A percentile compares a stretch with the other conserved stretches of the same genome.
These are phyloP conservation scores for Dicrurus megarhynchus DNA, from an alignment of 2,113 vertebrate species.

Conservation along the genomic window DNA sequence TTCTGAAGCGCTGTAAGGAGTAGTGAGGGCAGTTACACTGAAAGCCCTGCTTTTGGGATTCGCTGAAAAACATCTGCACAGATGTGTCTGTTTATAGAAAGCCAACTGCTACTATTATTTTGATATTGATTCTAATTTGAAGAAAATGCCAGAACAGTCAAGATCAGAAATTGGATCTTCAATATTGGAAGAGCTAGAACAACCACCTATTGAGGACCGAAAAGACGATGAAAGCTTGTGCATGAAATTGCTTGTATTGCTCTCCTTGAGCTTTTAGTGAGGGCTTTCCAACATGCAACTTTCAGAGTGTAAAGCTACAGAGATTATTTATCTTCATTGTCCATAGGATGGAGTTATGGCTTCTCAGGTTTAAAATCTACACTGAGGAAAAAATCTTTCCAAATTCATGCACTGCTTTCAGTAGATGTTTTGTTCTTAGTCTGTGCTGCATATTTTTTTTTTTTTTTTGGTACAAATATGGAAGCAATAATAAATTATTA, in stretches of 20 bases:
- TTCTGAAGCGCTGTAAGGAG: background rate
- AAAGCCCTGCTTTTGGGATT: background rate
- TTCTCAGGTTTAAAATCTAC: background rate
- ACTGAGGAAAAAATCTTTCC: background rate
- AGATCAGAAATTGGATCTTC: background rate
- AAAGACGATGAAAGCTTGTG: background rate
- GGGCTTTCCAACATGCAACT: background rate
- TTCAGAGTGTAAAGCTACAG: background rate
- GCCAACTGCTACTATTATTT: background rate
- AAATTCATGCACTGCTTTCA: background rate
- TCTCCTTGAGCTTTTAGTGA: background rate
- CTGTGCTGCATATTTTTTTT: background rate
- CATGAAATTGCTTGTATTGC: background rate
- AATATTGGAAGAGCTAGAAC: background rate
- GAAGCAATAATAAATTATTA: constrained; percentile 79
- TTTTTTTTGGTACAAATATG: constrained; percentile 38
- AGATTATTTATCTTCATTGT: background rate
- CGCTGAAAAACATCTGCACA: background rate
- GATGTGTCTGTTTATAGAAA: background rate
- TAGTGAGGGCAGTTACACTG: background rate
- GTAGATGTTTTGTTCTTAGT: background rate
- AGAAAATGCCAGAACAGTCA: background rate
- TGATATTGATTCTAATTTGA: background rate
- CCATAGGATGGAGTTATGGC: background rate
- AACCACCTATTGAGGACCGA: background rate